Evolutionary conservation across 2,797 vertebrate species (phyloP).

Genomic region (Cirrhinus mrigala): DNA sequence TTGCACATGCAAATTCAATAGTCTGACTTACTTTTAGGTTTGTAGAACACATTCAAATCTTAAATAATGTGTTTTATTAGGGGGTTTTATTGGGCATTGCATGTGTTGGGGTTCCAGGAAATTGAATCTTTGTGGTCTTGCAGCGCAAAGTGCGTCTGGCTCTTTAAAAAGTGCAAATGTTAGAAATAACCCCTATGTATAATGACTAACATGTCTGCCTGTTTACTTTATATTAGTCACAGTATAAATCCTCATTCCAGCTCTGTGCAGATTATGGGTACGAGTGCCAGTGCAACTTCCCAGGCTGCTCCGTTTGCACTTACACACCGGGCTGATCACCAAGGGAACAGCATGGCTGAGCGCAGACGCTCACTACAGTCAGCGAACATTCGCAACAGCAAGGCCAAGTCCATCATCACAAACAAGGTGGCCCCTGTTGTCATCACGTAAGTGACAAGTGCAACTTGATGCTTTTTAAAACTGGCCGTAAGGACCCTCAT

Average conservation of each 20-base stretch:
- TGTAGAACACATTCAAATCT: background rate
- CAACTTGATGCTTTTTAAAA: conserved; percentile 17
- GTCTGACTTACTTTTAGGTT: background rate
- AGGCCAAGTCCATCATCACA: conserved; percentile 90
- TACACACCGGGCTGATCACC: conserved; percentile 70
- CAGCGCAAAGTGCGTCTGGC: background rate
- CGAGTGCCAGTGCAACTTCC: conserved; percentile 85
- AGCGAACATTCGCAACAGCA: conserved; percentile 81
- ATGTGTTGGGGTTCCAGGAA: conserved; percentile 29
- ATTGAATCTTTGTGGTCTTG: background rate
- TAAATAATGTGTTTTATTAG: conserved; percentile 2
- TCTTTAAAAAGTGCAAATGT: conserved; percentile 3
- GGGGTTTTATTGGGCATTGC: background rate
- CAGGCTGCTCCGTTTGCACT: conserved; percentile 75
- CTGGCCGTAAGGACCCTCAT: background rate
- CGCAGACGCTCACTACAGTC: conserved; percentile 80
- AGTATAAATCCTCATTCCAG: conserved; percentile 61
- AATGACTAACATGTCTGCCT: background rate
- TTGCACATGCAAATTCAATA: background rate
- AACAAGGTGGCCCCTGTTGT: conserved; percentile 90
- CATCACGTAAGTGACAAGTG: conserved; percentile 84
- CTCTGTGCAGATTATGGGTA: conserved; percentile 82
- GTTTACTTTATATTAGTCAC: conserved; percentile 20
- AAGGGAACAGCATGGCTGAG: conserved; percentile 74
- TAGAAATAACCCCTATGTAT: conserved; percentile 13